These are phyloP conservation scores for Propsilocerus akamusi DNA, from an alignment of 1,140 invertebrate genomes.

Conservation along the genomic window DNA sequence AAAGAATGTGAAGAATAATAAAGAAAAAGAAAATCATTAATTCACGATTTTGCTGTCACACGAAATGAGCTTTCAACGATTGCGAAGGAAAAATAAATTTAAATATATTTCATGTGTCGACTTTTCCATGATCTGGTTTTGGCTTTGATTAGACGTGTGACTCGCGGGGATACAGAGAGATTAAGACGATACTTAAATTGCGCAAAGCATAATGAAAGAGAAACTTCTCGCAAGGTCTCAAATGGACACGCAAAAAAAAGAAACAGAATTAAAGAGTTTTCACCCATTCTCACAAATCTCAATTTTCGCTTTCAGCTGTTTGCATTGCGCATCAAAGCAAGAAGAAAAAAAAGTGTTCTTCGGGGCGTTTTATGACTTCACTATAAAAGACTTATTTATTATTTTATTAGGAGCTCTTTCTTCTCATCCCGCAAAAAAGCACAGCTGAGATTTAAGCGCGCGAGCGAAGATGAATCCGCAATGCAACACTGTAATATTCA, in stretches of 20 bases:
- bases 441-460: too few relatives aligned
- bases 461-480: not conserved
- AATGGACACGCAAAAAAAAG: not conserved
- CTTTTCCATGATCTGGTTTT: not conserved
- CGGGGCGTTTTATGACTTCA: too few relatives aligned
- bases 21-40: constrained; percentile 1
- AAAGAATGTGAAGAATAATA: not conserved
- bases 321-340: too few relatives aligned
- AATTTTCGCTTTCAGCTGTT: not conserved
- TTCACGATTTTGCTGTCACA: constrained; percentile 1
- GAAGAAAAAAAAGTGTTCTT: too few relatives aligned
- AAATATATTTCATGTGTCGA: not conserved
- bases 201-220: not conserved
- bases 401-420: too few relatives aligned
- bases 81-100: not conserved
- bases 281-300: constrained; percentile 2
- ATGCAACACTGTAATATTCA: not conserved
- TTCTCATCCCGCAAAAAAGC: too few relatives aligned
- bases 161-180: not conserved
- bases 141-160: too few relatives aligned
- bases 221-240: too few relatives aligned
- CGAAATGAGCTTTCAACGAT: not conserved
- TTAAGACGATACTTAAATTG: not conserved
- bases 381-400: too few relatives aligned
- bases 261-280: not conserved